A percentile compares a stretch with the other conserved stretches of the same genome.
Conservation (phyloP, 2,113 vertebrate species). For the Bubo blakistoni region DNA sequence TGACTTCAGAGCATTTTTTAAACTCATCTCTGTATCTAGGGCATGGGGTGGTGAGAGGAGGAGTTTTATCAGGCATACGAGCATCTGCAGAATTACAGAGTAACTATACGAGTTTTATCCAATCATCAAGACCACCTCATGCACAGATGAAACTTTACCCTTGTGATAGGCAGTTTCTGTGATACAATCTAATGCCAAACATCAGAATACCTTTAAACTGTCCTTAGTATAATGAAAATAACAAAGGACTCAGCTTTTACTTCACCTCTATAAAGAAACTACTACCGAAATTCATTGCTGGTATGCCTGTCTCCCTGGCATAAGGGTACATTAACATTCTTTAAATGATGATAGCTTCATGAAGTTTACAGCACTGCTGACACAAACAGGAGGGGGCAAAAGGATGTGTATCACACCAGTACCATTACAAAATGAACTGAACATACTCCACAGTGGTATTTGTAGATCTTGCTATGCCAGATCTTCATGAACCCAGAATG, state of each 20-base stretch:
- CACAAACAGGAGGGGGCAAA: not conserved
- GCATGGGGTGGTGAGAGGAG: not conserved
- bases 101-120: not conserved
- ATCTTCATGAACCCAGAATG: not conserved
- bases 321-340: not conserved
- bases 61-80: not conserved
- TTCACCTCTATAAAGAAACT: not conserved
- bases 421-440: not conserved
- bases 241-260: not conserved
- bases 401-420: not conserved
- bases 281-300: not conserved
- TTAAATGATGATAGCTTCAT: not conserved
- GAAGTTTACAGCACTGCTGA: not conserved
- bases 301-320: not conserved
- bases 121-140: not conserved
- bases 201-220: not conserved
- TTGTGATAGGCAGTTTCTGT: not conserved
- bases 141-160: not conserved
- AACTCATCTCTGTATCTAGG: not conserved
- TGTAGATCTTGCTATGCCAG: not conserved
- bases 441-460: not conserved
- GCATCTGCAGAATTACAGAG: not conserved
- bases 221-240: not conserved
- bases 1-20: not conserved
- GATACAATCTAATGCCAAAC: not conserved